Base-by-base conservation (phyloP, 2,113 vertebrate species). In the Lampris incognitus region DNA sequence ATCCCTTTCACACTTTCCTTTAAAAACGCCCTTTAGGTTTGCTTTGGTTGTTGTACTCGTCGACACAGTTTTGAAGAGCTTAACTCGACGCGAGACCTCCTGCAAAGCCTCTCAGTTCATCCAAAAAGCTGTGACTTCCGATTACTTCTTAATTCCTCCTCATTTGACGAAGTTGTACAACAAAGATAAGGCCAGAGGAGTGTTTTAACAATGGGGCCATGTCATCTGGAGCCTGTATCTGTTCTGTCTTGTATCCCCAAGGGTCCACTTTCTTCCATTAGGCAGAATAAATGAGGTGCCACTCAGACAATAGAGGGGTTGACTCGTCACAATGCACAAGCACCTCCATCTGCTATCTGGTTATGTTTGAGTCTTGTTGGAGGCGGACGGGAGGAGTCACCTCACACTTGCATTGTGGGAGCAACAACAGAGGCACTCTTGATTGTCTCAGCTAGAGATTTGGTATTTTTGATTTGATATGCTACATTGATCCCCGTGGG, bases 281-380 rank as follows among this genome's bases (percentile, higher is more conserved):
- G 65, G 60, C 73, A 68, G 66, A 80, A 81, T 82, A 88, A 92
- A 91, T 87, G 82, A 88, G 83, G 77, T 90, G 82, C 68, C 89
- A 91, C 83, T 90, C 84, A 85, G 68, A 36, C 72, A 11, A 57
- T 9, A 64, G 59, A 67, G 80, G 70, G 76, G 71, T 76, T 70
- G 76, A 87, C 65, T 88, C 66, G 65, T 74, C 63, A 50, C 40
- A 58, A 55, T 72, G 66, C 44, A 58, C 81, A 63, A 76, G 76
- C 67, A 62, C 60, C 52, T 74, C 70, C 40, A 58, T 68, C 72
- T 82, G 58, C 65, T 69, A 39, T 69, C 54, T 77, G 65, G 61
- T 82, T 83, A 44, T 79, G 74, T 66, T 24, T 66, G 74, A 81
- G 67, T 61, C 65, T 74, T 78, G 81, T 79, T 54, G 48, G 46